Percentiles rank a stretch among this genome's conserved stretches.
Conservation (phyloP, 1,140 invertebrate genomes). For the Nephotettix cincticeps region DNA sequence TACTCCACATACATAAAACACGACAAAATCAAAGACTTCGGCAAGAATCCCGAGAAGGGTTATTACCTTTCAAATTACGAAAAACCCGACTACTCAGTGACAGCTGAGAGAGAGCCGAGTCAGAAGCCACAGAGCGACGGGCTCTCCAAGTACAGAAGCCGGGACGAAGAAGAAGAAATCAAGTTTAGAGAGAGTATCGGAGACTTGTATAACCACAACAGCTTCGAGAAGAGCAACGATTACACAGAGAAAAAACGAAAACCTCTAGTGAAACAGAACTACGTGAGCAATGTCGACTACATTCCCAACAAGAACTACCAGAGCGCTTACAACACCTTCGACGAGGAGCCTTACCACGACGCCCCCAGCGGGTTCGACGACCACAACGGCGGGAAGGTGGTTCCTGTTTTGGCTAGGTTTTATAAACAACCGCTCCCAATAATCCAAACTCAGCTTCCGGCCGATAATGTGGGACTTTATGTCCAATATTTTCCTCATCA, state of each 20-base stretch:
- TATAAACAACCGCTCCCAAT: conserved; percentile 14
- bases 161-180: neutral
- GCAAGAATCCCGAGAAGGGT: neutral
- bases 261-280: neutral
- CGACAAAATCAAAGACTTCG: neutral
- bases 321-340: neutral
- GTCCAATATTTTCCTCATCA: neutral
- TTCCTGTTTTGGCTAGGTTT: neutral
- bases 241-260: neutral
- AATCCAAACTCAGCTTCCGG: conserved; percentile 21
- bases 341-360: neutral
- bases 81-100: neutral
- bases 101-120: neutral
- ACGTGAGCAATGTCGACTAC: neutral
- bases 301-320: neutral
- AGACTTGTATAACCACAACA: neutral
- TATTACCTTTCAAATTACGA: neutral
- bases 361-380: conserved; percentile 1
- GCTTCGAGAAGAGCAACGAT: neutral
- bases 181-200: conserved; percentile 4
- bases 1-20: neutral
- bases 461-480: neutral
- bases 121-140: neutral
- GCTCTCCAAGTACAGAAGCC: neutral
- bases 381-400: neutral